These are phyloP conservation scores for Boulengeromyrus knoepffleri DNA, from an alignment of 2,113 vertebrate species.

Conservation along the genomic window DNA sequence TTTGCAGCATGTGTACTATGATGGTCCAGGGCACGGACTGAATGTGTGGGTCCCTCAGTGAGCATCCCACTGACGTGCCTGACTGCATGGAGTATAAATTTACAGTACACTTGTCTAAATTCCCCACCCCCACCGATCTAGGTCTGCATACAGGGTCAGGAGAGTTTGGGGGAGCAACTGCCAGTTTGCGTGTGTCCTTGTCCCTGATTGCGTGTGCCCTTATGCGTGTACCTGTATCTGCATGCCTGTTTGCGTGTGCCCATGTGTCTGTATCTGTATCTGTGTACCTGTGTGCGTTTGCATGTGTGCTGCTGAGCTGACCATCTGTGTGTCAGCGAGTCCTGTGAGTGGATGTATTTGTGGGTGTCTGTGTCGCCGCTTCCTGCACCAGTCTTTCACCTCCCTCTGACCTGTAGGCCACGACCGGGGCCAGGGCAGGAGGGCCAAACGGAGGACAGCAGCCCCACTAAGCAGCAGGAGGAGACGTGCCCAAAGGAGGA, in stretches of 20 bases:
- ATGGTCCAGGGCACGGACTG: background rate
- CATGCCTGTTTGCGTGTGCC: background rate
- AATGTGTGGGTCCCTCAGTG: background rate
- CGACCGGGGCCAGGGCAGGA: conserved; percentile 20
- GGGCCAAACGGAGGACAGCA: background rate
- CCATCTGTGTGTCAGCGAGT: background rate
- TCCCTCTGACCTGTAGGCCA: conserved; percentile 60
- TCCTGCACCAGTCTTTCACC: conserved; percentile 50
- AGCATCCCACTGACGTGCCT: background rate
- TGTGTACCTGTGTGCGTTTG: conserved; percentile 1
- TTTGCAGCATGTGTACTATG: background rate
- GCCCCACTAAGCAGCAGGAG: conserved; percentile 12
- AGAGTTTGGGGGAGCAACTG: background rate
- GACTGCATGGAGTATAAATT: background rate
- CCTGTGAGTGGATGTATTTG: background rate
- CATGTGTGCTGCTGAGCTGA: background rate
- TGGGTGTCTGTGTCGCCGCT: conserved; percentile 24
- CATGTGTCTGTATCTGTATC: background rate
- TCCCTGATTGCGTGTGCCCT: background rate
- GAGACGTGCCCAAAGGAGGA: background rate
- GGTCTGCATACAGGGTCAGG: background rate
- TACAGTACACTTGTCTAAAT: background rate
- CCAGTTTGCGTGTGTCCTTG: background rate
- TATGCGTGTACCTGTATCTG: background rate
- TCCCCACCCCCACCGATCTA: background rate